These are phyloP conservation scores for Anthonomus grandis DNA, from an alignment of 1,140 invertebrate species.

Conservation along the genomic window DNA sequence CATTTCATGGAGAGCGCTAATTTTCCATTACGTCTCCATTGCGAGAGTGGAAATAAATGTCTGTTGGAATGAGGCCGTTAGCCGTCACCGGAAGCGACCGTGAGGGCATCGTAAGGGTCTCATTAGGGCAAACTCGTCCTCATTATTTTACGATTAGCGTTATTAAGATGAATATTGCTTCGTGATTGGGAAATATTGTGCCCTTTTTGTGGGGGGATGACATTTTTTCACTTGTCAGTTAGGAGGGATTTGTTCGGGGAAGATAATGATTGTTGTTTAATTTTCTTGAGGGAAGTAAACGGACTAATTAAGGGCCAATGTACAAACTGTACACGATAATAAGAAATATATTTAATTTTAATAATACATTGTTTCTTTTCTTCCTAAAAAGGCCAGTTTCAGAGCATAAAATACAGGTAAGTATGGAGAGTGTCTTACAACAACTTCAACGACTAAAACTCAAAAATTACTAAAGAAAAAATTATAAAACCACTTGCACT, in stretches of 20 bases:
- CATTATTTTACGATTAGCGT: slow-evolving; percentile 33
- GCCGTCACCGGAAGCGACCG: slow-evolving; percentile 20
- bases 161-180: slow-evolving; percentile 31
- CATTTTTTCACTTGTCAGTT: slow-evolving; percentile 13
- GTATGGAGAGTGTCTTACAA: too few relatives aligned
- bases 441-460: too few relatives aligned
- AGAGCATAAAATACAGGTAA: too few relatives aligned
- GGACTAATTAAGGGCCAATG: too few relatives aligned
- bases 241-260: slow-evolving; percentile 1
- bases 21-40: slow-evolving; percentile 17
- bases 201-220: slow-evolving; percentile 21
- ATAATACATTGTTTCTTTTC: too few relatives aligned
- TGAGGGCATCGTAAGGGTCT: slow-evolving; percentile 28
- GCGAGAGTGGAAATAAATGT: slow-evolving; percentile 22
- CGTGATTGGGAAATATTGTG: slow-evolving; percentile 29
- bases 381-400: too few relatives aligned
- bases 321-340: too few relatives aligned
- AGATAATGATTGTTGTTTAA: not conserved
- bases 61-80: slow-evolving; percentile 21
- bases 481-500: too few relatives aligned
- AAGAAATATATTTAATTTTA: too few relatives aligned
- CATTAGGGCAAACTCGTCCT: slow-evolving; percentile 28
- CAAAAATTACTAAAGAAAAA: too few relatives aligned
- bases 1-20: slow-evolving; percentile 1
- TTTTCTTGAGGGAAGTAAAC: not conserved